Percentiles rank a stretch among this genome's conserved stretches.
Evolutionary conservation across 2,797 vertebrate species (phyloP).

Genomic region (Gallinago nigripennis): DNA sequence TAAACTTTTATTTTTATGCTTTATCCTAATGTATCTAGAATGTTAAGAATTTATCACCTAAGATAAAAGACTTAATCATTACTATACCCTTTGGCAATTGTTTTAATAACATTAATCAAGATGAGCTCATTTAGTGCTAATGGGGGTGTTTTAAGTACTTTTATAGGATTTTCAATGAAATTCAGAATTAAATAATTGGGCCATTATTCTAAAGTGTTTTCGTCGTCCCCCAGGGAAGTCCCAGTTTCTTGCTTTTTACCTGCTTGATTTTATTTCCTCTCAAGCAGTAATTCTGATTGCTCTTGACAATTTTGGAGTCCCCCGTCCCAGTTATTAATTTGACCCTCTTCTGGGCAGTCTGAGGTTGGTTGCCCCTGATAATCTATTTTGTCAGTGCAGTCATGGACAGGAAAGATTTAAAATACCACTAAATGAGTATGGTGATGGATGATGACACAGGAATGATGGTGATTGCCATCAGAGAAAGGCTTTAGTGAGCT

Average conservation of each 20-base stretch:
- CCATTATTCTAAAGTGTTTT: conserved; percentile 65
- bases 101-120: conserved; percentile 70
- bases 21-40: neutral
- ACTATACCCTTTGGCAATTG: conserved; percentile 53
- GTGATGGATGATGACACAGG: neutral
- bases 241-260: conserved; percentile 36
- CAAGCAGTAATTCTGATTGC: conserved; percentile 31
- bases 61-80: conserved; percentile 67
- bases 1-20: conserved; percentile 37
- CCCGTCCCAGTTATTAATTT: conserved; percentile 27
- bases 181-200: conserved; percentile 69
- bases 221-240: conserved; percentile 54
- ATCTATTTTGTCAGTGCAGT: conserved; percentile 35
- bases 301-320: neutral
- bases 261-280: conserved; percentile 45
- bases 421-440: neutral
- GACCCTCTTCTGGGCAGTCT: conserved; percentile 19
- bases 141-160: conserved; percentile 58
- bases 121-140: conserved; percentile 67
- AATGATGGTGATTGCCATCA: neutral
- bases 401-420: conserved; percentile 13
- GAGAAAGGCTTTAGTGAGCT: neutral
- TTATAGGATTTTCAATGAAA: conserved; percentile 72
- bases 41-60: conserved; percentile 60
- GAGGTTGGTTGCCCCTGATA: conserved; percentile 6